These are phyloP conservation scores for Podiceps cristatus DNA, from an alignment of 2,113 vertebrate species.

Conservation along the genomic window DNA sequence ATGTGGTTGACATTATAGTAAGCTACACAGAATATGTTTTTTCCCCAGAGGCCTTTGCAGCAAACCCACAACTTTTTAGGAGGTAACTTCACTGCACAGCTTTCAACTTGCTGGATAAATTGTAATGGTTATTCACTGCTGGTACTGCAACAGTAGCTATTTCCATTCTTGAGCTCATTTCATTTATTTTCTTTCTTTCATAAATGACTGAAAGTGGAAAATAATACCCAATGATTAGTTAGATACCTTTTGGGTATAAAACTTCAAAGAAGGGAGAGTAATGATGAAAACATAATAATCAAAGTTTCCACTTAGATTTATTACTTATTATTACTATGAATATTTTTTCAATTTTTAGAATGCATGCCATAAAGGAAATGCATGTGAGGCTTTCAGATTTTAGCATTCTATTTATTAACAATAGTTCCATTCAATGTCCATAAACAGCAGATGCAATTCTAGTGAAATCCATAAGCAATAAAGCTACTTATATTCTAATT, in stretches of 20 bases:
- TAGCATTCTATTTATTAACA: slow-evolving; percentile 43
- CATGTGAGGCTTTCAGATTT: neutral
- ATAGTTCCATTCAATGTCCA: neutral
- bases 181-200: slow-evolving; percentile 23
- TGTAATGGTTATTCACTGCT: neutral
- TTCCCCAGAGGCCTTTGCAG: slow-evolving; percentile 64
- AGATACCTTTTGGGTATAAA: slow-evolving; percentile 52
- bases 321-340: slow-evolving; percentile 9
- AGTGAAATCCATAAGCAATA: slow-evolving; percentile 37
- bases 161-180: slow-evolving; percentile 30
- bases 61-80: slow-evolving; percentile 53
- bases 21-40: neutral
- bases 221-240: slow-evolving; percentile 30
- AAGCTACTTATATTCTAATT: slow-evolving; percentile 28
- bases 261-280: slow-evolving; percentile 28
- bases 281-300: slow-evolving; percentile 19
- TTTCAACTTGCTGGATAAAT: slow-evolving; percentile 24
- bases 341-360: slow-evolving; percentile 53
- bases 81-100: neutral
- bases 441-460: slow-evolving; percentile 10
- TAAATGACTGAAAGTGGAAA: slow-evolving; percentile 41
- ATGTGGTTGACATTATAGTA: slow-evolving; percentile 54
- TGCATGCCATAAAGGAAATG: neutral
- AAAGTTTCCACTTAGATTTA: slow-evolving; percentile 17
- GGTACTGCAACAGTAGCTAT: neutral